Base-by-base conservation (phyloP, 2,888 invertebrate species). In the Thecophora atra region DNA sequence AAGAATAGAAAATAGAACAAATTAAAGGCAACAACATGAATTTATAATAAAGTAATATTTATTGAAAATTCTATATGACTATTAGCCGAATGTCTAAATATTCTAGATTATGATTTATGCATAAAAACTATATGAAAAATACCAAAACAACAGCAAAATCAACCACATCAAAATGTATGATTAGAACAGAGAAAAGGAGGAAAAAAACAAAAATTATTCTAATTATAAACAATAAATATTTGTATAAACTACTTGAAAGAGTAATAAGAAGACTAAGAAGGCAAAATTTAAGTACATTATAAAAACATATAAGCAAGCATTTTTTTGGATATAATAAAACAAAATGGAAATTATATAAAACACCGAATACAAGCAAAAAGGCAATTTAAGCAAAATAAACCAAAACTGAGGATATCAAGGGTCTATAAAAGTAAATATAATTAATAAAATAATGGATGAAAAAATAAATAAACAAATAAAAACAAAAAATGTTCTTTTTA, bases 381-480 rank as follows among this genome's bases (percentile, higher is more conserved):
- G 15, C 62, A 62, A 19, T 65, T 73, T 70, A 66, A 73, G 60
- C 58, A 60, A 58, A 63, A 58, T 66, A 73, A 74, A 76, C 73
- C 74, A 74, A 75, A 78, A 82, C 86, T 85, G 85, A 85, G 85
- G 85, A 85, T 85, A 85, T 85, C 85, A 85, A 85, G 85, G 85
- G 85, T 85, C 85, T 85, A 85, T 83, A 82, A 83, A 84, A 84
- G 79, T 79, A 82, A 83, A 83, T 83, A 81, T 77, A 80, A 81
- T 79, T 79, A 80, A 79, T 77, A 78, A 83, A 81, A 81, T 80
- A 78, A 77, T 76, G 68, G 44, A 68, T n/a, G 68, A 78, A 81
- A 79, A 81, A 78, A 79, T 80, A 81, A 79, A 81, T 70, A 71
- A 71, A 51, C 24, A 71, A 72, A 71, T 75, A 75, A 74, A 72